phyloP scores from a whole-genome alignment of 2,113 vertebrate genomes.

The Procavia capensis region DNA sequence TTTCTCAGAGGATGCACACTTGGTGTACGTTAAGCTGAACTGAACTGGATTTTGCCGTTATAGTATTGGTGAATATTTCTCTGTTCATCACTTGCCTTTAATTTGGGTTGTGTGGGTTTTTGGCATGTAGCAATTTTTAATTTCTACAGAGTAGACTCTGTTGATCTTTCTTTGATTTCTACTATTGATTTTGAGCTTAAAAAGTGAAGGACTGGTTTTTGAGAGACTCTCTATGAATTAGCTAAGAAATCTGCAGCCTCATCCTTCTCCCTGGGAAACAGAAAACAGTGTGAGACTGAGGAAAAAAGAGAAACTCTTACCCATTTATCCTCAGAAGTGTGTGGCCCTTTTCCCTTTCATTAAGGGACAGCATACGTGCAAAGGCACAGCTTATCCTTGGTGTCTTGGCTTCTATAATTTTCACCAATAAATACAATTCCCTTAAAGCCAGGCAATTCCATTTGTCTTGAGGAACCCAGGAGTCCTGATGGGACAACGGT shows the following conservation, averaged over 20 bases:
- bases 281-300: not conserved
- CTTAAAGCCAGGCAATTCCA: slow-evolving; percentile 31
- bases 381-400: not conserved
- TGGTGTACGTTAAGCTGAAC: not conserved
- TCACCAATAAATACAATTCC: not conserved
- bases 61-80: not conserved
- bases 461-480: slow-evolving; percentile 17
- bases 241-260: slow-evolving; percentile 32
- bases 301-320: not conserved
- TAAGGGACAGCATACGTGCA: not conserved
- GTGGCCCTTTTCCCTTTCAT: not conserved
- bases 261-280: not conserved
- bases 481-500: no score
- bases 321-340: not conserved
- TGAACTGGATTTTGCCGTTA: slow-evolving; percentile 1
- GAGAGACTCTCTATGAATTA: slow-evolving; percentile 47
- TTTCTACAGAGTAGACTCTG: slow-evolving; percentile 69
- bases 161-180: slow-evolving; percentile 70
- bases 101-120: slow-evolving; percentile 38
- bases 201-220: slow-evolving; percentile 60
- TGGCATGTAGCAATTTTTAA: slow-evolving; percentile 62
- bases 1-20: not conserved
- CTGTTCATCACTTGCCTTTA: slow-evolving; percentile 55
- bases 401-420: slow-evolving; percentile 47
- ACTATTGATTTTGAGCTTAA: slow-evolving; percentile 73